Conservation (phyloP, 2,113 vertebrate species). For the Alectura lathami region DNA sequence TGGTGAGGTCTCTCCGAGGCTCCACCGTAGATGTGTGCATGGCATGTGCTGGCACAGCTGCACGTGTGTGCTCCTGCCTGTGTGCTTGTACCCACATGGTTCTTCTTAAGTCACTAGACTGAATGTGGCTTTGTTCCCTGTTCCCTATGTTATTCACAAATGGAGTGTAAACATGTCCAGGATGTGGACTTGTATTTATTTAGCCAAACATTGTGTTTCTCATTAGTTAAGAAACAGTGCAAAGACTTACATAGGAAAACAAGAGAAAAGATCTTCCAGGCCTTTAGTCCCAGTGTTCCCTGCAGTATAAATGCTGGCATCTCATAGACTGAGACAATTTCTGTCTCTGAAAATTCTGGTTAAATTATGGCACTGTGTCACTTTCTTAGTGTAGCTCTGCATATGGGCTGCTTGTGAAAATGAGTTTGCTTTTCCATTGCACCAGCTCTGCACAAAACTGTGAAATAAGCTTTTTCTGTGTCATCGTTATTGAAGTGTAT, state of each 20-base stretch:
- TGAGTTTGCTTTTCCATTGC: background rate
- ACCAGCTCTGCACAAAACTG: background rate
- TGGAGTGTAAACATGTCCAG: background rate
- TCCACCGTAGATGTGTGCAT: background rate
- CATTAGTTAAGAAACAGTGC: background rate
- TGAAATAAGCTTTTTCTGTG: background rate
- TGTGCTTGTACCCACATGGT: background rate
- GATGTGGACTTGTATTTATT: constrained; percentile 16
- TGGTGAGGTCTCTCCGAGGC: background rate
- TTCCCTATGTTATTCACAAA: background rate
- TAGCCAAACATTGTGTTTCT: background rate
- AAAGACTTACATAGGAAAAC: background rate
- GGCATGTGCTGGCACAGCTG: background rate
- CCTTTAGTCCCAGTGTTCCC: background rate
- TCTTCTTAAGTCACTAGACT: background rate
- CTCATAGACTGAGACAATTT: background rate
- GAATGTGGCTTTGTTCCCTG: background rate
- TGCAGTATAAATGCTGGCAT: background rate
- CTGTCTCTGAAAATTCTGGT: background rate
- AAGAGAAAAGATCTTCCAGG: background rate
- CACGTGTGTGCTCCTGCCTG: fast-evolving
- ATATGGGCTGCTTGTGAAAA: background rate
- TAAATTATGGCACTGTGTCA: background rate
- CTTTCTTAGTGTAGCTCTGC: background rate
- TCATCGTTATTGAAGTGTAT: fast-evolving